These are phyloP conservation scores for Cephus pygmeus DNA, from an alignment of 2,888 invertebrate genomes.

Conservation along the genomic window DNA sequence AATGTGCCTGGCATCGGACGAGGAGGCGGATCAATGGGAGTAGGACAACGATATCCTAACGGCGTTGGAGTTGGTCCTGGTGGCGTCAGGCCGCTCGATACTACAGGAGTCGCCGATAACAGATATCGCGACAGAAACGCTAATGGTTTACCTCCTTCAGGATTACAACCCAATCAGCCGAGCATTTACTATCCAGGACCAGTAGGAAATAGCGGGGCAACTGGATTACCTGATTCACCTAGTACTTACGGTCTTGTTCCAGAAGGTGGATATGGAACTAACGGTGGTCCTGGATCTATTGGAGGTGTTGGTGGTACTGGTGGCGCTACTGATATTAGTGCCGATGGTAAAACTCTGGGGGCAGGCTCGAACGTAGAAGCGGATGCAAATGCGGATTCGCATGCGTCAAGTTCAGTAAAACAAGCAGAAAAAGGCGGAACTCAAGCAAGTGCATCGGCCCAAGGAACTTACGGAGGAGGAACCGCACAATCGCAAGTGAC, in stretches of 20 bases:
- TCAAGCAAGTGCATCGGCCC: conserved; percentile 80
- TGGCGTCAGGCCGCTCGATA: not conserved
- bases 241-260: conserved; percentile 19
- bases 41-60: not conserved
- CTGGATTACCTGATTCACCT: not conserved
- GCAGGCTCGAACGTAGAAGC: not conserved
- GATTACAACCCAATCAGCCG: not conserved
- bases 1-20: conserved; percentile 11
- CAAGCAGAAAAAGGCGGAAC: conserved; percentile 73
- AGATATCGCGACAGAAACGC: not conserved
- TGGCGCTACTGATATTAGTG: conserved; percentile 23
- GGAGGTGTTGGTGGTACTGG: conserved; percentile 13
- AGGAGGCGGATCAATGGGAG: not conserved
- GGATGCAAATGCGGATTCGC: conserved; percentile 78
- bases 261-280: conserved; percentile 16
- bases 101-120: not conserved
- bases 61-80: conserved; percentile 7
- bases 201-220: not conserved
- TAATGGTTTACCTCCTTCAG: not conserved
- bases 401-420: conserved; percentile 75
- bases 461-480: conserved; percentile 80
- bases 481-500: conserved; percentile 86
- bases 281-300: not conserved
- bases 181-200: not conserved
- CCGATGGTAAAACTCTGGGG: not conserved